Conservation (phyloP, 2,888 invertebrate species). For the Netelia inedita region DNA sequence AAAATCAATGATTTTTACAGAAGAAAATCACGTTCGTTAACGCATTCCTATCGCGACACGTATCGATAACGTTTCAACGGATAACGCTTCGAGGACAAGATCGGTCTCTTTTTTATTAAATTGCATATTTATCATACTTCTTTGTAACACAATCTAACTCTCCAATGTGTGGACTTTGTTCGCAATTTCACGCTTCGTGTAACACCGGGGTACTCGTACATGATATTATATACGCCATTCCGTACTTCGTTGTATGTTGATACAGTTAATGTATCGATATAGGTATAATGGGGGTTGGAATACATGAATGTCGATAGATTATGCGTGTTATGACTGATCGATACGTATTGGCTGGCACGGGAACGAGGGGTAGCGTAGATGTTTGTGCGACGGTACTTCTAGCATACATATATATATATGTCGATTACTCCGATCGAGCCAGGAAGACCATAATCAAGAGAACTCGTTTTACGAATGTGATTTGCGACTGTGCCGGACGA, state of each 20-base stretch:
- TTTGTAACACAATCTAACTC: conserved; percentile 48
- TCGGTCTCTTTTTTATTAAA: conserved; percentile 26
- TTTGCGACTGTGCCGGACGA: conserved; percentile 15
- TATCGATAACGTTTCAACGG: conserved; percentile 15
- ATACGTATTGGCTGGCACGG: conserved; percentile 20
- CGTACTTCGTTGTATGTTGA: conserved; percentile 14
- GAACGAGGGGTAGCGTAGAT: not conserved
- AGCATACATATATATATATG: not conserved
- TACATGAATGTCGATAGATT: conserved; percentile 49
- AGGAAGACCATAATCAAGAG: conserved; percentile 50
- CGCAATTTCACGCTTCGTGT: conserved; percentile 77
- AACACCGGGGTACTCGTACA: conserved; percentile 72
- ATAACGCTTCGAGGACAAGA: conserved; percentile 49
- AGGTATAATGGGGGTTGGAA: not conserved
- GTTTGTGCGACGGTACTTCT: conserved; percentile 7
- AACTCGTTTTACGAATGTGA: conserved; percentile 48
- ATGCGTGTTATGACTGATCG: conserved; percentile 59
- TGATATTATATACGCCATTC: conserved; percentile 45
- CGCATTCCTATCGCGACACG: not conserved
- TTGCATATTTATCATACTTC: conserved; percentile 48
- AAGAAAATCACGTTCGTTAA: no score
- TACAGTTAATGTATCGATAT: not conserved
- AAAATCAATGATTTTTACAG: not conserved
- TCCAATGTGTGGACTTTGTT: conserved; percentile 69
- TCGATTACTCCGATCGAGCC: conserved; percentile 4